Evolutionary conservation across 2,113 vertebrate genomes (phyloP).

Genomic region (Muscicapa adusta): DNA sequence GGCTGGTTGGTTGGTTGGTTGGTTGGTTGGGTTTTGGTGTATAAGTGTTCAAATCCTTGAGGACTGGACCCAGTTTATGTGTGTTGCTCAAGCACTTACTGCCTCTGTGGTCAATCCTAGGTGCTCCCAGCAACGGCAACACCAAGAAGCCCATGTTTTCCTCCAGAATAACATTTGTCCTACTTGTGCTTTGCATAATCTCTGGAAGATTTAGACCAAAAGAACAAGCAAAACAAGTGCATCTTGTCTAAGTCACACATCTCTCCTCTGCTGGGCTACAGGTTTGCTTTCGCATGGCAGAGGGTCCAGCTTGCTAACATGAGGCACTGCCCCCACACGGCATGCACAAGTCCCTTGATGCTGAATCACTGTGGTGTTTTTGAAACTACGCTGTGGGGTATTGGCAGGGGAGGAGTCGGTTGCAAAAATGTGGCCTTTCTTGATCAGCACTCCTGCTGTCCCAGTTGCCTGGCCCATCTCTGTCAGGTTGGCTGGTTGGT

Average conservation of each 20-base stretch:
- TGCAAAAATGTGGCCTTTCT: conserved; percentile 48
- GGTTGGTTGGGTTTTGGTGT: background rate
- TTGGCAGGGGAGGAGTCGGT: background rate
- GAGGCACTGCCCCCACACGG: background rate
- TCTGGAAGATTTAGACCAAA: background rate
- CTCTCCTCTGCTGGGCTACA: background rate
- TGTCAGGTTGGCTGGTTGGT: background rate
- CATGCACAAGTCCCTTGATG: background rate
- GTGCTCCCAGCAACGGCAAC: background rate
- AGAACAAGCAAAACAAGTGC: background rate
- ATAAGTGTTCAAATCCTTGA: background rate
- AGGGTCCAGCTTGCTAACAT: background rate
- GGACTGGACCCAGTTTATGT: fast-evolving
- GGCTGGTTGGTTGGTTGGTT: background rate
- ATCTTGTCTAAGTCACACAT: background rate
- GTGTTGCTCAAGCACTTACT: background rate
- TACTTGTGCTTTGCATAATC: background rate
- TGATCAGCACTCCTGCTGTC: background rate
- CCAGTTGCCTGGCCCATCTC: background rate
- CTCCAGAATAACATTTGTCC: background rate
- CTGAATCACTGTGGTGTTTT: conserved; percentile 12
- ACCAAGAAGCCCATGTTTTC: background rate
- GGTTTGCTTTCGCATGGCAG: background rate
- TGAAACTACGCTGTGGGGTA: conserved; percentile 1
- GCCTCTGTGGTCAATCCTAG: background rate